phyloP scores from a whole-genome alignment of 2,113 vertebrate genomes.

The Panthera uncia region DNA sequence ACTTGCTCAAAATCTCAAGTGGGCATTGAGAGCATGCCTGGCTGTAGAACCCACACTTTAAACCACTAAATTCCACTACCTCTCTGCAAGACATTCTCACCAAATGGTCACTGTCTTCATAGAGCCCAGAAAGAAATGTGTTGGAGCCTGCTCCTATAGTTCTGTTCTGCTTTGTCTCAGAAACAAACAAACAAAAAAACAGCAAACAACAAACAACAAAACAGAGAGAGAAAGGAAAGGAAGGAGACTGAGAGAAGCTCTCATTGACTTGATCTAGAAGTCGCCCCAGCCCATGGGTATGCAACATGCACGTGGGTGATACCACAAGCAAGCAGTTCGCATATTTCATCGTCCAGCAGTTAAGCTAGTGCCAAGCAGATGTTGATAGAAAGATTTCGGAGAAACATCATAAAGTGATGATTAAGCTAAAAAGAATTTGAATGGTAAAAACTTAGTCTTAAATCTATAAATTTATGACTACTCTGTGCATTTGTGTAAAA shows the following conservation, averaged over 20 bases:
- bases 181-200: background rate
- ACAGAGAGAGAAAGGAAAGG: background rate
- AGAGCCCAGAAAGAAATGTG: background rate
- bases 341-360: background rate
- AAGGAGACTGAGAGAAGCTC: background rate
- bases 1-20: background rate
- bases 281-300: background rate
- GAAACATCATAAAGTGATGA: slow-evolving; percentile 35
- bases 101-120: background rate
- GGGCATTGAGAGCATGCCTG: background rate
- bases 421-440: slow-evolving; percentile 60
- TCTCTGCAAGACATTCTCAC: background rate
- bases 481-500: slow-evolving; percentile 35
- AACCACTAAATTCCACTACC: background rate
- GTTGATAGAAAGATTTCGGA: background rate
- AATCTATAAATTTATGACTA: slow-evolving; percentile 40
- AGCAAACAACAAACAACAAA: background rate
- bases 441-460: slow-evolving; percentile 46
- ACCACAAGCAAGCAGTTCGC: background rate
- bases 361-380: slow-evolving; percentile 8
- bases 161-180: background rate
- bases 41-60: background rate
- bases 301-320: fast-evolving
- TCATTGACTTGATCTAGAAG: background rate
- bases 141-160: background rate